These are phyloP conservation scores for Epicauta chinensis DNA, from an alignment of 1,140 invertebrate species.

Conservation along the genomic window DNA sequence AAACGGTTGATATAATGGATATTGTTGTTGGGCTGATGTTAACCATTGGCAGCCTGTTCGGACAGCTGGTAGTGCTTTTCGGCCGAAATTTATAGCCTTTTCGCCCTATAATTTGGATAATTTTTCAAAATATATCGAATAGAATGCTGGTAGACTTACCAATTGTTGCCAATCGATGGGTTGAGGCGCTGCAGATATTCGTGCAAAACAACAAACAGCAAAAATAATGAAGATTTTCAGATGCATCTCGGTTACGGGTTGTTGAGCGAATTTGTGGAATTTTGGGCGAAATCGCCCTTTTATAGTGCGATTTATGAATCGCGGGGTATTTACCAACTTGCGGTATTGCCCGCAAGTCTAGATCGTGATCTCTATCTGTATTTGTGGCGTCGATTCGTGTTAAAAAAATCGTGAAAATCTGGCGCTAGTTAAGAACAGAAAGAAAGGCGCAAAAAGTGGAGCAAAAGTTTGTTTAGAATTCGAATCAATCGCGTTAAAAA, in stretches of 20 bases:
- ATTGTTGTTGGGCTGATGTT: background rate
- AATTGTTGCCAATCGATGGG: slow-evolving; percentile 9
- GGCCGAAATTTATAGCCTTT: slow-evolving; percentile 7
- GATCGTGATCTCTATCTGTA: too few relatives aligned
- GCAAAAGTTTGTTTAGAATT: too few relatives aligned
- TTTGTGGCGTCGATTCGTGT: too few relatives aligned
- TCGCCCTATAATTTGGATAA: slow-evolving; percentile 1
- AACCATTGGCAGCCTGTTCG: slow-evolving; percentile 6
- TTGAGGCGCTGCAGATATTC: slow-evolving; percentile 5
- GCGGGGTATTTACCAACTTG: too few relatives aligned
- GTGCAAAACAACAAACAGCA: background rate
- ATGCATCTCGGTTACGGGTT: background rate
- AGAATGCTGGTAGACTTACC: slow-evolving; percentile 3
- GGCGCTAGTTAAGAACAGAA: too few relatives aligned
- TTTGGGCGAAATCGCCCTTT: background rate
- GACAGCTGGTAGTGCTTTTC: slow-evolving; percentile 7
- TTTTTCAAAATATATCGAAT: too few relatives aligned
- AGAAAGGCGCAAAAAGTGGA: too few relatives aligned
- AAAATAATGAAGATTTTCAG: background rate
- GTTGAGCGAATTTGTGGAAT: background rate
- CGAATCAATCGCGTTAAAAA: too few relatives aligned
- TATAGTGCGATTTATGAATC: too few relatives aligned
- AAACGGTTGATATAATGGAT: background rate
- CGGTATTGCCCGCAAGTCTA: too few relatives aligned
- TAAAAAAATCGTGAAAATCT: too few relatives aligned